Evolutionary conservation across 53 echinoderm and acorn worm species (phyloP), one percentile per base, ranked within the genome.

Genomic region (Luidia sarsii): DNA sequence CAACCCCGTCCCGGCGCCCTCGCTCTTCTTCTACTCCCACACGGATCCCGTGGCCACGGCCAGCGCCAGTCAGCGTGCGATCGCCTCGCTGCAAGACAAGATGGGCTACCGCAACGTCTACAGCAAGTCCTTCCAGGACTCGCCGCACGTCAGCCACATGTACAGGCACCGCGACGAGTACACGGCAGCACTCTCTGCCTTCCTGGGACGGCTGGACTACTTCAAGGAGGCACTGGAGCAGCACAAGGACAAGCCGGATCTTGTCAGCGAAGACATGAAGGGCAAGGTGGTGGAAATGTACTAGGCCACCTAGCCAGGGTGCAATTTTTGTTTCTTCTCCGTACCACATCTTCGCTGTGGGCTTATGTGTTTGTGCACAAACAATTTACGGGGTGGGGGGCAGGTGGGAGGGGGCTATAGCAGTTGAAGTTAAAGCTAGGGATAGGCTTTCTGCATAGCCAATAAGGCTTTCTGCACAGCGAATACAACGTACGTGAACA

Each of bases 71-170:
- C 85, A 85, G 79, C 67, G 64, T 3, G 90, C 70, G 24, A 90
- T 95, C 14, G 22, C 64, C 27, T 69, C 27, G 3, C 55, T 95
- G 7, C 79, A 81, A 13, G 51, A 49, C 45, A 84, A 89, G 53
- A 82, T 93, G 82, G 93, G 96, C 1, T 77, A 95, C 33, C 72
- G 87, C 18, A 89, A 81, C 20, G 68, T 95, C 48, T 65, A 90
- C 63, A 82, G 94, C 38, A 93, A 88, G 68, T 77, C 81, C 24
- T 95, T 95, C 18, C 85, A 95, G 31, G 71, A 80, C 16, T 95
- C 96, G 10, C 86, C 85, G 0, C 96, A 95, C 38, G 93, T 93
- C 32, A 93, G 90, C 49, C 93, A 93, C 73, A 93, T 95, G 93
- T 92, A 93, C 64, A 79, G 80, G 39, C 90, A 95, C 20, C 80